Percentiles rank a stretch among this genome's conserved stretches.
phyloP scores from a whole-genome alignment of 2,888 invertebrate species.

The Glomeris marginata region DNA sequence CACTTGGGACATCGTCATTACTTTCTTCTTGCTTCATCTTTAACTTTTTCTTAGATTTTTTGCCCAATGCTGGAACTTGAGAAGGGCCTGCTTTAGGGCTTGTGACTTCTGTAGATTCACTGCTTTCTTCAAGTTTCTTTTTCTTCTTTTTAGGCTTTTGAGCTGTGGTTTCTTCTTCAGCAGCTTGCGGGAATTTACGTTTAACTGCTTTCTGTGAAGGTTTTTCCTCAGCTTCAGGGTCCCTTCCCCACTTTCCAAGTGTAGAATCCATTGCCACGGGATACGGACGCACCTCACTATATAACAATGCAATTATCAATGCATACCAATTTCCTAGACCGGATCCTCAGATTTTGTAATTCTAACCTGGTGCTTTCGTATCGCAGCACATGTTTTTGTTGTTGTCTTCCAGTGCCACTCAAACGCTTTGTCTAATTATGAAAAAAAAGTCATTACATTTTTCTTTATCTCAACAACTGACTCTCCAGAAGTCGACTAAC shows the following conservation, averaged over 20 bases:
- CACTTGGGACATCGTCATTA: slow-evolving; percentile 3
- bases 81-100: slow-evolving; percentile 18
- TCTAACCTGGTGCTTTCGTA: slow-evolving; percentile 40
- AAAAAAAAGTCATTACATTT: slow-evolving; percentile 8
- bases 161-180: too few species aligned
- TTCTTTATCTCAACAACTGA: neutral
- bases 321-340: too few species aligned
- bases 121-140: slow-evolving; percentile 21
- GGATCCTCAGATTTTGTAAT: too few species aligned
- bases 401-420: slow-evolving; percentile 72
- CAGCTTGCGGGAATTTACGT: too few species aligned
- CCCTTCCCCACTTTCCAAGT: slow-evolving; percentile 36
- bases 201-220: too few species aligned
- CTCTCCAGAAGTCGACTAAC: slow-evolving; percentile 31
- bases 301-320: too few species aligned
- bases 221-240: neutral
- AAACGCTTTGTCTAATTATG: slow-evolving; percentile 43
- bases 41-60: slow-evolving; percentile 16
- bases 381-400: slow-evolving; percentile 88
- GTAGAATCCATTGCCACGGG: slow-evolving; percentile 67
- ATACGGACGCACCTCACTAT: slow-evolving; percentile 66
- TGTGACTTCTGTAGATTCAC: slow-evolving; percentile 7
- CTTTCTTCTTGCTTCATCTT: slow-evolving; percentile 10
- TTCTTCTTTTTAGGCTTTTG: slow-evolving; percentile 11
- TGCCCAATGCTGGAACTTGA: slow-evolving; percentile 10